Evolutionary conservation across 2,113 vertebrate genomes (phyloP).

Genomic region (Vireo altiloquus): DNA sequence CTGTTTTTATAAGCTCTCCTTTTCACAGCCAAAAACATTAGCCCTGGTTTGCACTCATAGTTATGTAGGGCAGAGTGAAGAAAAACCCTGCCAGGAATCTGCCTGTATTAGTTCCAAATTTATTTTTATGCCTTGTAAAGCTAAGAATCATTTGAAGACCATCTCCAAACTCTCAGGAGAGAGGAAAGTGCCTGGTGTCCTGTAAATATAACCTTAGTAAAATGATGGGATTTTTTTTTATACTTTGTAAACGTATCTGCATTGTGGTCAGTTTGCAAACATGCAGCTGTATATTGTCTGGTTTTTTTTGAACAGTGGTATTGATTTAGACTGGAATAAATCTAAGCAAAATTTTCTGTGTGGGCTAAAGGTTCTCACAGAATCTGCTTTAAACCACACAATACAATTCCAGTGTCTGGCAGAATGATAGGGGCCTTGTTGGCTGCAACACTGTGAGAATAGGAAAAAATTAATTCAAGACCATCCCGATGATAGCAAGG

Average conservation of each 20-base stretch:
- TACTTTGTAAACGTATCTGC: not conserved
- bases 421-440: not conserved
- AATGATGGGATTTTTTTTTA: not conserved
- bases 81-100: conserved; percentile 13
- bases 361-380: not conserved
- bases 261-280: not conserved
- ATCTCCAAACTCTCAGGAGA: not conserved
- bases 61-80: not conserved
- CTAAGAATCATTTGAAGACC: conserved; percentile 18
- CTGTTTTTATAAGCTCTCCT: conserved; percentile 17
- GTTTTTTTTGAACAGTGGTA: not conserved
- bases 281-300: not conserved
- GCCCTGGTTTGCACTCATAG: not conserved
- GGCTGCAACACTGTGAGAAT: not conserved
- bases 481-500: not conserved
- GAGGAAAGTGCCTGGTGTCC: not conserved
- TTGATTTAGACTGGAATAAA: not conserved
- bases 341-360: not conserved
- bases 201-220: not conserved
- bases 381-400: not conserved
- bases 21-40: not conserved
- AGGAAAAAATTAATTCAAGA: not conserved
- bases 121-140: conserved; percentile 43
- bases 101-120: conserved; percentile 1
- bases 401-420: not conserved